phyloP scores from a whole-genome alignment of 2,797 vertebrate species.

The Florisuga fusca region DNA sequence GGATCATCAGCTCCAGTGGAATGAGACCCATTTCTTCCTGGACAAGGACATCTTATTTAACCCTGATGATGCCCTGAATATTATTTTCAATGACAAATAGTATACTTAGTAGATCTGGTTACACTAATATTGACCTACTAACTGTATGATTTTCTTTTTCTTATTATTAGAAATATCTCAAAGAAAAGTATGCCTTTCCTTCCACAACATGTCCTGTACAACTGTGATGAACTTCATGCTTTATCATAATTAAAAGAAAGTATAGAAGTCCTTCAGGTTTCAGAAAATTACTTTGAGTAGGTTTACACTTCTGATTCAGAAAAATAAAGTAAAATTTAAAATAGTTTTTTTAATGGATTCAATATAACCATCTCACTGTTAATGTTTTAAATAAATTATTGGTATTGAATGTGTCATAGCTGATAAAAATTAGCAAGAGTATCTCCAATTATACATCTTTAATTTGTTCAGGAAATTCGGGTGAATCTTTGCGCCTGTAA shows the following conservation, averaged over 20 bases:
- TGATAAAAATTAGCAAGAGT: constrained; percentile 6
- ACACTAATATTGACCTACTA: neutral
- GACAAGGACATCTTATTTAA: neutral
- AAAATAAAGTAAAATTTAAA: constrained; percentile 15
- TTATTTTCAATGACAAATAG: neutral
- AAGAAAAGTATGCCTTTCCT: neutral
- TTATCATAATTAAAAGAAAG: neutral
- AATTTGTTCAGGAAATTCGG: neutral
- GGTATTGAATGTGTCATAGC: neutral
- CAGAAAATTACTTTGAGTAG: neutral
- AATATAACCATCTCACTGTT: neutral
- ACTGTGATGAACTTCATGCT: neutral
- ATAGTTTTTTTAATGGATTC: neutral
- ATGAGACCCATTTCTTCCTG: neutral
- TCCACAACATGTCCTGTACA: neutral
- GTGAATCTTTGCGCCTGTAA: constrained; percentile 9
- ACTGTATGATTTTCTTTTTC: neutral
- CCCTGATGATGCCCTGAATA: neutral
- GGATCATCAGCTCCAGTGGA: neutral
- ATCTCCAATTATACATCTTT: constrained; percentile 20
- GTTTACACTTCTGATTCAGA: neutral
- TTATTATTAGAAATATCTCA: neutral
- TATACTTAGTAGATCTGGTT: neutral
- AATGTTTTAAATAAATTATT: constrained; percentile 50
- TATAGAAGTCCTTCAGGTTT: neutral